Base-by-base conservation (phyloP, 2,797 vertebrate genomes). In the Helicolenus hilgendorfi region DNA sequence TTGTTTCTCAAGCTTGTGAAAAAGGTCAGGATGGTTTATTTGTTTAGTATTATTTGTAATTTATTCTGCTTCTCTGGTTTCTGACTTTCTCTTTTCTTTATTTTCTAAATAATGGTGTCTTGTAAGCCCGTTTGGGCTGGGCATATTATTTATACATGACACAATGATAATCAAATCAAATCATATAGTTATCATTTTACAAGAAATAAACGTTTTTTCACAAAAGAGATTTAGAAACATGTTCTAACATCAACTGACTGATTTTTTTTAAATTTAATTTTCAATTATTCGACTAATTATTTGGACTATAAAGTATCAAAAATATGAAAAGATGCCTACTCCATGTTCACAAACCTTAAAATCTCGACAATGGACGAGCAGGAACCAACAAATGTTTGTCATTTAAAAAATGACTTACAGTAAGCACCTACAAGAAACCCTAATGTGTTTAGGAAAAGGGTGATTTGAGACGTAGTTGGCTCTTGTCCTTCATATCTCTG, bases 391-490 rank as follows among this genome's bases (percentile, higher is more conserved):
- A 73, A 70, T 69, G 64, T 81, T 74, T 77, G 13, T 60, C 41
- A 79, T 65, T 82, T 20, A 24, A 69, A 85, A 68, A 87, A 70
- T 56, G 24, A 67, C n/a, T 29, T 22, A 41, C 38, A 41, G 38
- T 41, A 70, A 74, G 11, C 35, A 59, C 77, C 73, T 58, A 56
- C 29, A 69, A 29, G 63, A 56, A 81, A 20, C 65, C 7, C 4
- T 77, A 82, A 89, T 84, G 81, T 83, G 58, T 92, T 92, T 72
- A 71, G 79, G 77, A 86, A 94, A 84, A 74, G 49, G 65, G 69
- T 63, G 41, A 85, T 88, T 73, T 65, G 72, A 75, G 79, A 79
- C 72, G 59, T 11, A n/a, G 59, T 53, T 73, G 76, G 59, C 74
- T 83, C 60, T 83, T 22, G 27, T 6, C 29, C 20, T 45, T 77